Evolutionary conservation across 2,113 vertebrate species (phyloP).

Genomic region (Buteo buteo): DNA sequence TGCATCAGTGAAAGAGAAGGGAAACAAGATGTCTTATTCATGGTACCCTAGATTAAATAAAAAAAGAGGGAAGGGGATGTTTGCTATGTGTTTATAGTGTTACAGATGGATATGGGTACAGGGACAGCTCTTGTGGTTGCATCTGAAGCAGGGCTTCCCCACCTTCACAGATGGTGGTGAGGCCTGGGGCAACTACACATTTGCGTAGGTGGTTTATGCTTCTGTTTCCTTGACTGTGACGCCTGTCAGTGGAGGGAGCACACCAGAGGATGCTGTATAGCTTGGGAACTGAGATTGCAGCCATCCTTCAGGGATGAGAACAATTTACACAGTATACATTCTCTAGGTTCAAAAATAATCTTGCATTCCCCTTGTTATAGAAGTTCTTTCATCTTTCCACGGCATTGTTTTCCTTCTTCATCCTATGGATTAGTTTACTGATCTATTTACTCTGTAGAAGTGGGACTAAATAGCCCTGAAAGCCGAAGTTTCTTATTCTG

Average conservation of each 20-base stretch:
- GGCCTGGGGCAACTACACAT: not conserved
- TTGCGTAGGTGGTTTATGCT: not conserved
- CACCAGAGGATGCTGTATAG: not conserved
- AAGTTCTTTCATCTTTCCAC: not conserved
- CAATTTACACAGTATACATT: not conserved
- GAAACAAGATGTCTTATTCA: not conserved
- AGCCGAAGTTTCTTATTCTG: not conserved
- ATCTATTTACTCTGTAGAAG: not conserved
- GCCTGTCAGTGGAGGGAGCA: not conserved
- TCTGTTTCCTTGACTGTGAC: not conserved
- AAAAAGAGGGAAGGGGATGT: not conserved
- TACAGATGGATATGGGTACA: not conserved
- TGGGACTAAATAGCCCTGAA: not conserved
- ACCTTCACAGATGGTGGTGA: not conserved
- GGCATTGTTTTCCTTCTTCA: not conserved
- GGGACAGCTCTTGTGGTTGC: not conserved
- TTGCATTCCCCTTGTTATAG: not conserved
- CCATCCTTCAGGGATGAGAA: not conserved
- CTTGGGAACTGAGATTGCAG: not conserved
- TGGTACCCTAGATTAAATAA: not conserved
- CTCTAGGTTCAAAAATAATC: not conserved
- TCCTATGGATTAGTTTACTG: not conserved
- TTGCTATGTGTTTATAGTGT: not conserved
- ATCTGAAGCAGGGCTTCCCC: not conserved
- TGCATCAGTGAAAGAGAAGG: not conserved